Base-by-base conservation (phyloP, 2,113 vertebrate genomes). In the Gopherus evgoodei region DNA sequence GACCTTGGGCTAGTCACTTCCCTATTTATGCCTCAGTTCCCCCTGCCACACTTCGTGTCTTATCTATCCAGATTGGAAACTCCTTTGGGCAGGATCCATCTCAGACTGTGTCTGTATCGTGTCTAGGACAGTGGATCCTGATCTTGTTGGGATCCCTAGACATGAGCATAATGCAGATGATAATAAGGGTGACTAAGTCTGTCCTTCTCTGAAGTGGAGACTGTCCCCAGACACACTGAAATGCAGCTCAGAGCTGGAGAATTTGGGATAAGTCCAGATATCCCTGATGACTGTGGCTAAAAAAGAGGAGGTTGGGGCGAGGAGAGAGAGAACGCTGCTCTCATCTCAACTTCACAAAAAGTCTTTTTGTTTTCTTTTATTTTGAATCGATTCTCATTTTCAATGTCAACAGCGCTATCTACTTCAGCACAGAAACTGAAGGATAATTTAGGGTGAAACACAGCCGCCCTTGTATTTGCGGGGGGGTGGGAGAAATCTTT, bases 391-490 rank as follows among this genome's bases (percentile, higher is more conserved):
- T 97, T 98, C 97, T 98, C 96, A 97, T 98, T 98, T 97, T 92
- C 97, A 97, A 90, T 95, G 97, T 98, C 98, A 98, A 97, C 98
- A 97, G 94, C 94, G 97, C 97, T 98, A 98, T 98, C 97, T 98
- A 87, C 96, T 98, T 97, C 94, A 92, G 93, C 86, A 12, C 97
- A 95, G 97, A 97, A 97, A 95, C 97, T 96, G 96, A 97, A 97
- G 97, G 96, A 97, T 98, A 98, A 98, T 98, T 98, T 98, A 97
- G 97, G 95, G 98, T 97, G 97, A 98, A 98, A 98, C 98, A 98
- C 97, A 98, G 98, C 97, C 95, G 93, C 96, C 98, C 97, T 98
- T 98, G 98, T 98, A 83, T 93, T 89, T 72, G 75, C n/a, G 12
- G 47, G 31, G 53, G 21, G 53, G 17, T 19, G 53, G 57, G 76